These are phyloP conservation scores for Cercopithecus neglectus DNA, from an alignment of 2,797 vertebrate species.

Conservation along the genomic window DNA sequence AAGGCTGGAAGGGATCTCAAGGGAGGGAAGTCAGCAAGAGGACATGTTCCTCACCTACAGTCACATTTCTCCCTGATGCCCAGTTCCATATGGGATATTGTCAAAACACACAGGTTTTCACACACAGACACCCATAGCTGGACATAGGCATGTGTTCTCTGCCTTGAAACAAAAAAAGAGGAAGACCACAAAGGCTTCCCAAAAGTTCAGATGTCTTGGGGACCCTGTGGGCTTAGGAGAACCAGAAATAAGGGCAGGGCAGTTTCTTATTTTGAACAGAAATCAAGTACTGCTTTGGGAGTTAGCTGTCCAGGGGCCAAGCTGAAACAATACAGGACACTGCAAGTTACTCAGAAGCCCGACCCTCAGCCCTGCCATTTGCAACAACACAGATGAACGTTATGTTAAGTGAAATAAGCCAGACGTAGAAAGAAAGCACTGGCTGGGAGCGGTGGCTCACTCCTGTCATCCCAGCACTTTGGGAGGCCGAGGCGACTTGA, in stretches of 20 bases:
- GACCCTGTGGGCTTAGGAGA: not conserved
- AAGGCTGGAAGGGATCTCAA: not conserved
- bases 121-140: not conserved
- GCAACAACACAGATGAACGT: rapidly evolving
- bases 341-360: not conserved
- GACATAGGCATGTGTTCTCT: not conserved
- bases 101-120: rapidly evolving
- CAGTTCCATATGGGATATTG: rapidly evolving
- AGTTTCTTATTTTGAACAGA: not conserved
- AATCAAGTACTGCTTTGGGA: not conserved
- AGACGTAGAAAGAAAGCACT: not conserved
- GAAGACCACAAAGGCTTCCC: not conserved
- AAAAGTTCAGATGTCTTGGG: not conserved
- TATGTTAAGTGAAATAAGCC: not conserved
- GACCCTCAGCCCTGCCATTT: not conserved
- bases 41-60: rapidly evolving
- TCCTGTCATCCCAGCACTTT: not conserved
- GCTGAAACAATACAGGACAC: not conserved
- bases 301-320: not conserved
- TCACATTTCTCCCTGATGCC: not conserved
- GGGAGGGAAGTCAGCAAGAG: rapidly evolving
- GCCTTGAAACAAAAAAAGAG: not conserved
- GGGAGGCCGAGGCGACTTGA: not conserved
- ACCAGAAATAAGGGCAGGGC: not conserved
- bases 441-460: rapidly evolving